A percentile compares a stretch with the other conserved stretches of the same genome.
These are phyloP conservation scores for Dermochelys coriacea DNA, from an alignment of 2,797 vertebrate genomes.

Conservation along the genomic window DNA sequence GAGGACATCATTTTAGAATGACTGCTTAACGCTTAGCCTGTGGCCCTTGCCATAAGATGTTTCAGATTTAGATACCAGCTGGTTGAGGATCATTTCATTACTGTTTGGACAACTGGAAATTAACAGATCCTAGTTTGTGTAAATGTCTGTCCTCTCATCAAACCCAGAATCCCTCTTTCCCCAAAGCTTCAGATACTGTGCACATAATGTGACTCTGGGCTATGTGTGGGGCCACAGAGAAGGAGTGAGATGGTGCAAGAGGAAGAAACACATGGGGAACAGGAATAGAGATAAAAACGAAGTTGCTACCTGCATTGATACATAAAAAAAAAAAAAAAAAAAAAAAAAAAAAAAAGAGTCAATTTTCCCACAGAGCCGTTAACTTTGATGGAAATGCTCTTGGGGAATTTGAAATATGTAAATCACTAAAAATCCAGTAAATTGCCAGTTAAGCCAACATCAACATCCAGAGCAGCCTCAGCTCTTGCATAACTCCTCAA, in stretches of 20 bases:
- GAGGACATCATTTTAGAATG: background rate
- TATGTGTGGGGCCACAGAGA: background rate
- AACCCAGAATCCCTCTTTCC: background rate
- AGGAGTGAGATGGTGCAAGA: background rate
- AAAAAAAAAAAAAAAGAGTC: background rate
- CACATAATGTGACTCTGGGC: background rate
- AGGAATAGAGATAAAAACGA: background rate
- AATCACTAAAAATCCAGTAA: background rate
- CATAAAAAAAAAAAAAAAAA: background rate
- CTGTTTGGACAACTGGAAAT: background rate
- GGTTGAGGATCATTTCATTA: background rate
- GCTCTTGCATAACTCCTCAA: background rate
- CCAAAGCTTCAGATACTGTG: background rate
- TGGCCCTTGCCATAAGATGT: background rate
- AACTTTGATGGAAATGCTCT: background rate
- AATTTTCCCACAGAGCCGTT: background rate
- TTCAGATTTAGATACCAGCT: background rate
- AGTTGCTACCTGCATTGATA: background rate
- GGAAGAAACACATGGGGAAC: background rate
- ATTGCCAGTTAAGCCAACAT: background rate
- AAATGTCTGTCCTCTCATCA: background rate
- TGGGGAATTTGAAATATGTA: background rate
- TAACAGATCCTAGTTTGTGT: background rate
- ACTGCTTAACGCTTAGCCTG: fast-evolving
- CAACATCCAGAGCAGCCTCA: background rate